Conservation (phyloP, 2,113 vertebrate species). For the Fulica atra region DNA sequence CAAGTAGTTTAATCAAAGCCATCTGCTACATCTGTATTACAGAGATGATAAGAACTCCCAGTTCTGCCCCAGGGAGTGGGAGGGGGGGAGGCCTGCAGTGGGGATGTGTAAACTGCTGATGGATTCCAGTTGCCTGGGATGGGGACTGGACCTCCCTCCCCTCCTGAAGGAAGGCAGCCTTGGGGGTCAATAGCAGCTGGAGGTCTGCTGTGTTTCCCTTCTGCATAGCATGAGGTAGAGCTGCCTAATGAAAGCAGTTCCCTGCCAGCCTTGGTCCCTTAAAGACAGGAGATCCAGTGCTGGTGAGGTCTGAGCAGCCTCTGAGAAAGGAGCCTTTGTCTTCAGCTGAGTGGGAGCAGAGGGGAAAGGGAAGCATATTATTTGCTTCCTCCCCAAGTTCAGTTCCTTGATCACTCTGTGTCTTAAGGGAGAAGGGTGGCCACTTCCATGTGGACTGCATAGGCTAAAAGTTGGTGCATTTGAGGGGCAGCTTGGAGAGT, state of each 20-base stretch:
- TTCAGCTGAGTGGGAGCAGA: background rate
- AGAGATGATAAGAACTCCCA: conserved; percentile 65
- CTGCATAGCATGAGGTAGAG: background rate
- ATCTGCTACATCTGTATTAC: conserved; percentile 76
- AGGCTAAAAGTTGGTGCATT: background rate
- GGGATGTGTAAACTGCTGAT: conserved; percentile 69
- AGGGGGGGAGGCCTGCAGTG: conserved; percentile 32
- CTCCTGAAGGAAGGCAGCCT: conserved; percentile 27
- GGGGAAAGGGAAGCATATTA: background rate
- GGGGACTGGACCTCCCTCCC: conserved; percentile 23
- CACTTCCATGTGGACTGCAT: background rate
- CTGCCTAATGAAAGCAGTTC: conserved; percentile 24
- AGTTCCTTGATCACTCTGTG: background rate
- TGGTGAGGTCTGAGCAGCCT: background rate
- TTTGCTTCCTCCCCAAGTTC: conserved; percentile 33
- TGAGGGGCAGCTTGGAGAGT: background rate
- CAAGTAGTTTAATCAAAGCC: conserved; percentile 62
- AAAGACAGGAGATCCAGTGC: background rate
- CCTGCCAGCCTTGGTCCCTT: conserved; percentile 6
- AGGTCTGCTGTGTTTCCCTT: background rate
- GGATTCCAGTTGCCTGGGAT: conserved; percentile 72
- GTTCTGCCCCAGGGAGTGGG: conserved; percentile 54
- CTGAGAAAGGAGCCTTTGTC: conserved; percentile 61
- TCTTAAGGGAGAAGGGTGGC: background rate
- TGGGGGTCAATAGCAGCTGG: background rate